Conservation (phyloP, 1,140 invertebrate species). For the Drosophila virilis region DNA sequence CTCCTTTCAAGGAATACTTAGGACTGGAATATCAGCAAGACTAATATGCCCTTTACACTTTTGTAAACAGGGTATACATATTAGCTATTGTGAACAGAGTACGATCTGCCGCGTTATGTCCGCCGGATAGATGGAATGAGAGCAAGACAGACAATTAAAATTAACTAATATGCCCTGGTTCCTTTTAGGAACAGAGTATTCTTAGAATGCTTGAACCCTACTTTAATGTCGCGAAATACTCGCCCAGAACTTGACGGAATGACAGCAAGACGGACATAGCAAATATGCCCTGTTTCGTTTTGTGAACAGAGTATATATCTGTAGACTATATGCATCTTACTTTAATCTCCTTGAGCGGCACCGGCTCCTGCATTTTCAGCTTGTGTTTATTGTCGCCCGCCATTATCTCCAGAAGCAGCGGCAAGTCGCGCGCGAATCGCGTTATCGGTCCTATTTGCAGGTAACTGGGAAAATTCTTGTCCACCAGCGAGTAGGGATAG, state of each 20-base stretch:
- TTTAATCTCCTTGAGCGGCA: conserved; percentile 88
- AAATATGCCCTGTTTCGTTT: background rate
- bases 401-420: conserved; percentile 88
- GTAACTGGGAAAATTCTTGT: conserved; percentile 50
- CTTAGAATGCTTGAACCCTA: too few relatives aligned
- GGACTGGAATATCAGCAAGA: too few relatives aligned
- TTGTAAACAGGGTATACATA: too few relatives aligned
- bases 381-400: conserved; percentile 82
- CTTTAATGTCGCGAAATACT: too few relatives aligned
- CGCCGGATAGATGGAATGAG: too few relatives aligned
- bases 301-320: background rate
- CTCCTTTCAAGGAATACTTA: too few relatives aligned
- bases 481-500: conserved; percentile 84
- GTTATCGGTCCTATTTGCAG: conserved; percentile 91
- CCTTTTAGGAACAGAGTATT: too few relatives aligned
- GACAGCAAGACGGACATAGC: background rate
- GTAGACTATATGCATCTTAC: conserved; percentile 47
- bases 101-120: too few relatives aligned
- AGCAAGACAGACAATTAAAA: too few relatives aligned
- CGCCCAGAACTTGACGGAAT: too few relatives aligned
- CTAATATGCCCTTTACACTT: background rate
- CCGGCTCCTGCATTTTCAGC: conserved; percentile 84
- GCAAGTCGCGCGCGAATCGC: conserved; percentile 90
- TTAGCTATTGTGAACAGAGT: too few relatives aligned
- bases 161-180: too few relatives aligned